Evolutionary conservation across 2,797 vertebrate species (phyloP), one percentile per base, ranked within the genome.

Genomic region (Mus spretus): DNA sequence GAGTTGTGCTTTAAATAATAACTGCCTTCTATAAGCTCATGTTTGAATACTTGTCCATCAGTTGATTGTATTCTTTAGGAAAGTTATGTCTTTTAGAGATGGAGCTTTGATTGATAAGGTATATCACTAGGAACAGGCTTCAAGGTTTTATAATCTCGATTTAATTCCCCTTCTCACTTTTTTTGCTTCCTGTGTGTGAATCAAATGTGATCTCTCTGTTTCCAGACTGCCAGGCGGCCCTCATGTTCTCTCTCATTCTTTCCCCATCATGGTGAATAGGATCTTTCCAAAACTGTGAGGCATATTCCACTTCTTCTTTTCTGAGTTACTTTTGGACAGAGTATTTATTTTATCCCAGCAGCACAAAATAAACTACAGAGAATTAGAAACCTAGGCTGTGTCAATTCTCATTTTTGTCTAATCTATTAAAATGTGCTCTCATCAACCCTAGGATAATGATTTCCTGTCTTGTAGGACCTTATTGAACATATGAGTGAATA

Each of bases 401-500:
- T 88, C 63, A 47, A 8, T 88, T 65, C 95, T 80, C 44, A 84
- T 7, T 20, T 93, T 89, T 92, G 65, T 87, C 57, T 53, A 87
- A 28, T 77, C 40, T 61, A 47, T 37, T 34, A 77, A 55, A 24
- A 53, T 72, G 2, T 55, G 14, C 93, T 61, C 67, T 40, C 57
- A 37, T 80, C 24, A 26, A 37, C 4, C 34, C 44, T 6, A 70
- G 50, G 31, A 12, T 31, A 55, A 59, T 19, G 22, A 22, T 28
- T 93, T 91, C 28, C 65, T 9, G 12, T 34, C 34, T 40, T 37
- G 13, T 47, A 44, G 44, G 59, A 37, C 0, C 53, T 75, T 47
- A 53, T 2, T 63, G n/a, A 6, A 34, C 0, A 34, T 44, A 34
- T 65, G 31, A 19, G 26, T 44, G 53, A 77, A 14, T 53, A 53